These are phyloP conservation scores for Stomatorhinus walkeri DNA, from an alignment of 2,797 vertebrate species.

Conservation along the genomic window DNA sequence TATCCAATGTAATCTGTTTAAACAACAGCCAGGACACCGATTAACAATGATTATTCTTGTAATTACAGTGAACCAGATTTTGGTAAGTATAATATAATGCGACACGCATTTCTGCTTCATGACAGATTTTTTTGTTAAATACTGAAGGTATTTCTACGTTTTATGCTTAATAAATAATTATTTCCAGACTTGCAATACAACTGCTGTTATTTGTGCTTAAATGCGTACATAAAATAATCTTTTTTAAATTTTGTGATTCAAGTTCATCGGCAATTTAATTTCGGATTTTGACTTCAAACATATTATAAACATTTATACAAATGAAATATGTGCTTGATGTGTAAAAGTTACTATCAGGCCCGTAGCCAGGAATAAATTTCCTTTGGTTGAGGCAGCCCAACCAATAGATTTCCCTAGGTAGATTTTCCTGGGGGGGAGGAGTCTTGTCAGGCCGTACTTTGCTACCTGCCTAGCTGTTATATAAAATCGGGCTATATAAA, in stretches of 20 bases:
- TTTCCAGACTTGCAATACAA: neutral
- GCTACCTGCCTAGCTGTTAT: neutral
- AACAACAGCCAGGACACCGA: neutral
- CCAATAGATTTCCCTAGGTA: neutral
- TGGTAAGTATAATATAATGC: neutral
- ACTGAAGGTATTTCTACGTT: neutral
- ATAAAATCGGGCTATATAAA: neutral
- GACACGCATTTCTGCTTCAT: neutral
- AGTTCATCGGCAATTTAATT: neutral
- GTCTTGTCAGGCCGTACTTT: neutral
- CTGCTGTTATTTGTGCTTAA: neutral
- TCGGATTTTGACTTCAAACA: neutral
- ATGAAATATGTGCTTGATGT: neutral
- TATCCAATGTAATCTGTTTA: neutral
- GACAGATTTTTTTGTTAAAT: neutral
- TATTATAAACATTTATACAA: neutral
- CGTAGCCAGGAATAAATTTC: neutral
- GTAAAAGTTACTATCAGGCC: neutral
- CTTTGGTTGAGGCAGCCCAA: neutral
- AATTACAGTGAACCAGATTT: neutral
- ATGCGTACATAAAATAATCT: neutral
- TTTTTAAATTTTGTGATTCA: neutral
- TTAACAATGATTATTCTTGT: neutral
- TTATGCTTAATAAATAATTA: neutral
- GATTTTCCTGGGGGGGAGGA: neutral